Percentiles rank a stretch among this genome's conserved stretches.
phyloP scores from a whole-genome alignment of 2,797 vertebrate species.

The Halcyon badia region DNA sequence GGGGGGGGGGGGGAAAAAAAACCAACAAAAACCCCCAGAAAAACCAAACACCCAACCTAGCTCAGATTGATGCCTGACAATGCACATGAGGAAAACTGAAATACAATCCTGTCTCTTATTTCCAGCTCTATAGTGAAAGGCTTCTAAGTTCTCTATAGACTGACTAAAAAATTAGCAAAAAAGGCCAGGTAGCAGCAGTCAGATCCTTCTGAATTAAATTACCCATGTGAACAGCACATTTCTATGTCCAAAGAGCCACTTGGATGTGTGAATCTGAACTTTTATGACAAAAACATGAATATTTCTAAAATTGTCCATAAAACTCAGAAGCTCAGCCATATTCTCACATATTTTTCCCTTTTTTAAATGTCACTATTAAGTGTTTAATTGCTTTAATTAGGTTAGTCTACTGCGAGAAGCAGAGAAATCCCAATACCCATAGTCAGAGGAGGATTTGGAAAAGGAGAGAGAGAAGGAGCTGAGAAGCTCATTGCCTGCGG shows the following conservation, averaged over 20 bases:
- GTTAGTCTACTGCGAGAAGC: background rate
- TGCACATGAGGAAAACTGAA: background rate
- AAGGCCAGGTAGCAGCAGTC: background rate
- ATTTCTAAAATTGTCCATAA: background rate
- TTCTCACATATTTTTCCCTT: background rate
- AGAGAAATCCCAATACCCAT: background rate
- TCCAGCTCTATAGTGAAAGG: background rate
- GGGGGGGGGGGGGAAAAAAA: no score
- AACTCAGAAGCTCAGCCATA: background rate
- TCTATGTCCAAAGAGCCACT: background rate
- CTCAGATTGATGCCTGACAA: background rate
- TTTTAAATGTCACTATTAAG: background rate
- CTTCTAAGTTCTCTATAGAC: background rate
- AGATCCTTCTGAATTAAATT: background rate
- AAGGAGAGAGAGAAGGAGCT: background rate
- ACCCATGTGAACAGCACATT: background rate
- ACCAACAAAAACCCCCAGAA: no score
- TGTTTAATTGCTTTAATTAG: background rate
- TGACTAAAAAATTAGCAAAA: background rate
- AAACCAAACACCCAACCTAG: background rate
- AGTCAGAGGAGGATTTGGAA: background rate
- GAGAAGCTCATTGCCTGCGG: background rate
- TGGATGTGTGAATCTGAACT: background rate
- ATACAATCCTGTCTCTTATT: background rate
- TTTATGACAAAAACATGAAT: background rate